Conservation (phyloP, 2,888 invertebrate species). For the Iphiclides podalirius region DNA sequence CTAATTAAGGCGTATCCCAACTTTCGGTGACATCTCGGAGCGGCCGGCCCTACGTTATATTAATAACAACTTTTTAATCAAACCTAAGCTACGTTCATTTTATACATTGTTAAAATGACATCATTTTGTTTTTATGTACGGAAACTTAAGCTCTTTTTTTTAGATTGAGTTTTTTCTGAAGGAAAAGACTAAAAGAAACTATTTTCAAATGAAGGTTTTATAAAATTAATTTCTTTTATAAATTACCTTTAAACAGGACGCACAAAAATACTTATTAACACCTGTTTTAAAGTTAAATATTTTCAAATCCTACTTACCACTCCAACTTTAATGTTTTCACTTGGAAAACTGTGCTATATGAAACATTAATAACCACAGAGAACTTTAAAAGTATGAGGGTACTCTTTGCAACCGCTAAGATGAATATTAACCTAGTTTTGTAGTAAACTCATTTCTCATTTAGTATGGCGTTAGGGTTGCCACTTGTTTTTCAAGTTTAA, state of each 20-base stretch:
- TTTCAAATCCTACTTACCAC: slow-evolving; percentile 14
- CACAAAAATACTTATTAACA: neutral
- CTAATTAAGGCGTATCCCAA: slow-evolving; percentile 66
- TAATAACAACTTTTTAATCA: slow-evolving; percentile 7
- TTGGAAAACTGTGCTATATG: slow-evolving; percentile 15
- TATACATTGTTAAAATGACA: no score
- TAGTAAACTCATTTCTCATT: slow-evolving; percentile 24
- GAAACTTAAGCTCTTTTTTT: no score
- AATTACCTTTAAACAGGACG: neutral
- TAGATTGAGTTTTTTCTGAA: no score
- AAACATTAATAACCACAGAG: slow-evolving; percentile 22
- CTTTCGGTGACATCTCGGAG: slow-evolving; percentile 55
- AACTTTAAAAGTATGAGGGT: slow-evolving; percentile 23
- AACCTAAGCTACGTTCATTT: no score
- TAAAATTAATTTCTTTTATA: no score
- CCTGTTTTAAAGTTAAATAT: slow-evolving; percentile 3
- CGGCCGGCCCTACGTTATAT: slow-evolving; percentile 17
- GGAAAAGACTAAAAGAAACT: no score
- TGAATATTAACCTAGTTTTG: slow-evolving; percentile 24
- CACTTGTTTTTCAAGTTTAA: slow-evolving; percentile 7
- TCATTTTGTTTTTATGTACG: no score
- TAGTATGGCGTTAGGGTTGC: slow-evolving; percentile 14
- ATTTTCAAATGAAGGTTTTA: no score
- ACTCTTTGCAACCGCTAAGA: slow-evolving; percentile 19
- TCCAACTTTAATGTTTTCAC: slow-evolving; percentile 14